These are phyloP conservation scores for Ceratina calcarata DNA, from an alignment of 1,140 invertebrate species.

Conservation along the genomic window DNA sequence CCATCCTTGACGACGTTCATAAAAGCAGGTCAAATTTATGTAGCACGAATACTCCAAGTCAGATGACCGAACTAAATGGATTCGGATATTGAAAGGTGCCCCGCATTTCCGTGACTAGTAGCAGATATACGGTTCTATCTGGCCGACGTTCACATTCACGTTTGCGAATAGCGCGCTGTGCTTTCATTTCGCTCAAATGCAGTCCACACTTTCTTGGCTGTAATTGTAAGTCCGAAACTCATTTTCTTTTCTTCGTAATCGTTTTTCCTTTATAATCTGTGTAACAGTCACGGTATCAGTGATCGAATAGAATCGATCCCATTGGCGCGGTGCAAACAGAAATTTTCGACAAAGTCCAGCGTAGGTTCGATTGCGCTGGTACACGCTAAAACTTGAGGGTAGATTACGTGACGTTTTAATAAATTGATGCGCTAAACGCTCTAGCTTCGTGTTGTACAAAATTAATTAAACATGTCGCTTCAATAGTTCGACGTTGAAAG, in stretches of 20 bases:
- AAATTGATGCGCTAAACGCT: slow-evolving; percentile 9
- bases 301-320: slow-evolving; percentile 15
- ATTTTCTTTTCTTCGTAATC: too few relatives aligned
- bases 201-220: neutral
- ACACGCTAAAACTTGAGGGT: neutral
- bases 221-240: neutral
- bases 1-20: neutral
- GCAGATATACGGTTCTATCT: slow-evolving; percentile 14
- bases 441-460: neutral
- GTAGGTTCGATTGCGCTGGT: slow-evolving; percentile 5
- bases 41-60: neutral
- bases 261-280: neutral
- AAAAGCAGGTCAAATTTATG: slow-evolving; percentile 2
- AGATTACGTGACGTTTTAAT: neutral
- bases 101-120: slow-evolving; percentile 4
- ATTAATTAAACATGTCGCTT: slow-evolving; percentile 13
- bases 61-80: neutral
- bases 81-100: slow-evolving; percentile 16
- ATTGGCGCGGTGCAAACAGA: neutral
- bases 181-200: slow-evolving; percentile 27
- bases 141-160: neutral
- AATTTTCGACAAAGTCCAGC: slow-evolving; percentile 16
- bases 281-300: neutral
- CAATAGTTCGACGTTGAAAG: neutral
- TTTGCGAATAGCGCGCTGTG: neutral